phyloP scores from a whole-genome alignment of 2,113 vertebrate genomes.

The Leucopsar rothschildi region DNA sequence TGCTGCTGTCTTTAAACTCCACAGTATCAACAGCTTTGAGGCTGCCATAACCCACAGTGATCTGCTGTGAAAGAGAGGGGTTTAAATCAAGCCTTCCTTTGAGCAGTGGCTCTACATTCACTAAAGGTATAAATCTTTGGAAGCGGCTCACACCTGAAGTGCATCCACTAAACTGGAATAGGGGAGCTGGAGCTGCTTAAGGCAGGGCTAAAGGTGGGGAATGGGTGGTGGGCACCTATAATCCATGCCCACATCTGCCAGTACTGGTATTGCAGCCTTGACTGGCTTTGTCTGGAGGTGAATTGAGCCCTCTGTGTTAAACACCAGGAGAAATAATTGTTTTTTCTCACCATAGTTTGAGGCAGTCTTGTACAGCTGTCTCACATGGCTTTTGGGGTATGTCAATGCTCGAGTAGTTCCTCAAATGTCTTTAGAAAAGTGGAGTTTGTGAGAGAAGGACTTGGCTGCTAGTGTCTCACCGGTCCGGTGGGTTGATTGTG shows the following conservation, averaged over 20 bases:
- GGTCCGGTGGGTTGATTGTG: neutral
- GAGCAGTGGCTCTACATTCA: neutral
- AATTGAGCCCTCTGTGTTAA: neutral
- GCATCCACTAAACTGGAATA: neutral
- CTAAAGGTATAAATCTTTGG: neutral
- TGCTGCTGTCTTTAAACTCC: neutral
- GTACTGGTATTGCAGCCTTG: neutral
- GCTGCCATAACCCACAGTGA: neutral
- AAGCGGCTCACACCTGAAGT: neutral
- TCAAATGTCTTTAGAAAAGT: neutral
- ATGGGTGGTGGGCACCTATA: neutral
- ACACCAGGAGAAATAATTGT: neutral
- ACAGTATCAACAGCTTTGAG: neutral
- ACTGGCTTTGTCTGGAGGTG: neutral
- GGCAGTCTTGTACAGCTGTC: neutral
- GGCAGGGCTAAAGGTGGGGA: neutral
- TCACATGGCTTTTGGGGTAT: neutral
- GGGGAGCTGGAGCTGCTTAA: neutral
- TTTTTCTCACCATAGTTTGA: neutral
- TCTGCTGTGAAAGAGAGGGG: neutral
- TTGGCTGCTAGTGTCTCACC: neutral
- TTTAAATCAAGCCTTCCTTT: neutral
- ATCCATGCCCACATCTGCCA: neutral
- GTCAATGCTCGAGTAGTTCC: neutral
- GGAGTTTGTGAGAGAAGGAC: neutral